Conservation (phyloP, 2,888 invertebrate genomes). For the Atrina japonica region DNA sequence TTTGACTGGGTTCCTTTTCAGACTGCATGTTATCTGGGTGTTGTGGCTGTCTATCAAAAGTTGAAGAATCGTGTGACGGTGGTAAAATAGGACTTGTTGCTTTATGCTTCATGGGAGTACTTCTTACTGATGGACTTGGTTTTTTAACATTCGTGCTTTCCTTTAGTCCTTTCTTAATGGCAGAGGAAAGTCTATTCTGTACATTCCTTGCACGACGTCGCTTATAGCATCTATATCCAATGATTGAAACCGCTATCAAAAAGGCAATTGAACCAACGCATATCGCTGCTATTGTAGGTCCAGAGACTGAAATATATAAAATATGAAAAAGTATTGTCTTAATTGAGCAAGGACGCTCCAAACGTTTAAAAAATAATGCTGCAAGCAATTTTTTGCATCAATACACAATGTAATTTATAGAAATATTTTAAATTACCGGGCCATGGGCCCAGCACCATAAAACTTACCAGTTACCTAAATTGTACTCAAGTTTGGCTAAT, state of each 20-base stretch:
- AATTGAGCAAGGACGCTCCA: too few species aligned
- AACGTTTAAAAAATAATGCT: too few species aligned
- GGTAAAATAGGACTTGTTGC: slow-evolving; percentile 77
- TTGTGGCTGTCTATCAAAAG: slow-evolving; percentile 72
- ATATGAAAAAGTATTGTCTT: too few species aligned
- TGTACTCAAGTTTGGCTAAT: too few species aligned
- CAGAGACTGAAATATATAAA: slow-evolving; percentile 67
- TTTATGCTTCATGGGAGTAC: slow-evolving; percentile 75
- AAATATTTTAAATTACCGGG: too few species aligned
- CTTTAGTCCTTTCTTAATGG: slow-evolving; percentile 79
- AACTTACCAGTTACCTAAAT: too few species aligned
- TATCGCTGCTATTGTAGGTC: slow-evolving; percentile 84
- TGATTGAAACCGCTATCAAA: slow-evolving; percentile 84
- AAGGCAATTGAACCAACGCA: slow-evolving; percentile 85
- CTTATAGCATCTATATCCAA: slow-evolving; percentile 86
- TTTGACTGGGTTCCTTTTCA: slow-evolving; percentile 45
- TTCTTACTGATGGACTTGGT: slow-evolving; percentile 88
- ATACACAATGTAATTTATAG: too few species aligned
- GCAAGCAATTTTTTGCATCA: too few species aligned
- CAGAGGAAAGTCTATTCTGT: slow-evolving; percentile 75
- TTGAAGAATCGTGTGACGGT: slow-evolving; percentile 54
- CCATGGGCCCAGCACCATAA: too few species aligned
- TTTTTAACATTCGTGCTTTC: slow-evolving; percentile 85
- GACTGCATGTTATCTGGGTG: slow-evolving; percentile 53
- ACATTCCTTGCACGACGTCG: slow-evolving; percentile 82